A percentile compares a stretch with the other conserved stretches of the same genome.
These are phyloP conservation scores for Meloidogyne chitwoodi DNA, from an alignment of 1,140 invertebrate species.

Conservation along the genomic window DNA sequence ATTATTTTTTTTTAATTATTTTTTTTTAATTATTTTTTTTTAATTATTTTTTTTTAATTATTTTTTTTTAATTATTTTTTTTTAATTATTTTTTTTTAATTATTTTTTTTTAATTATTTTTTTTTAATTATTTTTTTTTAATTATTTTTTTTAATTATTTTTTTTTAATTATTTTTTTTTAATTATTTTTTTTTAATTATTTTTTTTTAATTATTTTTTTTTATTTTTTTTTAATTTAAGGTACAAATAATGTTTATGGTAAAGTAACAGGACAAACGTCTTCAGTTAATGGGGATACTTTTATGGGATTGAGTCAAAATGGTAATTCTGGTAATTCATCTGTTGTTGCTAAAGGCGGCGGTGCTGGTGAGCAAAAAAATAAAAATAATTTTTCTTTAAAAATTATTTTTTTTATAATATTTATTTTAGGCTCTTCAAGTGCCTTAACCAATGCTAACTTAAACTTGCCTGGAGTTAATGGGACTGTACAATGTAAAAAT, in stretches of 20 bases:
- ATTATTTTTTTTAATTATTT: too few relatives aligned
- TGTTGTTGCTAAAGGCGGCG: constrained; percentile 1
- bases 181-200: too few relatives aligned
- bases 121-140: too few relatives aligned
- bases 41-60: too few relatives aligned
- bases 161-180: too few relatives aligned
- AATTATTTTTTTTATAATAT: background rate
- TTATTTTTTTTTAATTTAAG: too few relatives aligned
- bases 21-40: too few relatives aligned
- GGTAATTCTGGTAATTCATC: background rate
- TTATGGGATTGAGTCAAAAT: background rate
- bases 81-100: too few relatives aligned
- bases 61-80: too few relatives aligned
- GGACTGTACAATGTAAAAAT: background rate
- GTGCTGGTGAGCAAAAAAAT: background rate
- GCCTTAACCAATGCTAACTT: constrained; percentile 2
- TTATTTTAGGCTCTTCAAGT: constrained; percentile 4
- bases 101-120: too few relatives aligned
- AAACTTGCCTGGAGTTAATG: background rate
- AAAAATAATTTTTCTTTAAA: background rate
- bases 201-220: too few relatives aligned
- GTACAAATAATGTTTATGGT: background rate
- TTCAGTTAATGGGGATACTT: background rate
- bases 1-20: too few relatives aligned
- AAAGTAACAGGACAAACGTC: background rate